Evolutionary conservation across 2,113 vertebrate species (phyloP).

Genomic region (Candoia aspera): DNA sequence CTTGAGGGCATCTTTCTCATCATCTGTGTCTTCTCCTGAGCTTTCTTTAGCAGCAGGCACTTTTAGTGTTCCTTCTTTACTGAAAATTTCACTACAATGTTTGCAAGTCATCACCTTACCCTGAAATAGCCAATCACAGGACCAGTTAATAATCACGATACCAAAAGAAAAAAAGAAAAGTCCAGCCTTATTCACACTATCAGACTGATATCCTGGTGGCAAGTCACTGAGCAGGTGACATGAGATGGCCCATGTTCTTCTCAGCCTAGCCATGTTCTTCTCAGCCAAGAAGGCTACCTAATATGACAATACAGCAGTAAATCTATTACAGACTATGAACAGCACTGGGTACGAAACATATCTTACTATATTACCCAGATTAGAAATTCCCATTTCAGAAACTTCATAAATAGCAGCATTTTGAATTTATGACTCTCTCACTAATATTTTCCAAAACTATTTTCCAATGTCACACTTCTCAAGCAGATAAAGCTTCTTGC

Average conservation of each 20-base stretch:
- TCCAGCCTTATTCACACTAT: background rate
- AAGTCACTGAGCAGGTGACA: background rate
- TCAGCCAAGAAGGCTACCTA: background rate
- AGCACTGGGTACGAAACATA: background rate
- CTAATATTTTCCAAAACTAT: too few relatives aligned
- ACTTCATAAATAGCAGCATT: too few relatives aligned
- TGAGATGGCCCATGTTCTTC: background rate
- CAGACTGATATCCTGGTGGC: constrained; percentile 1
- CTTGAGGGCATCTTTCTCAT: constrained; percentile 93
- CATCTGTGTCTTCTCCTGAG: constrained; percentile 78
- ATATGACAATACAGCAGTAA: background rate
- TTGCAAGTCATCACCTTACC: constrained; percentile 93
- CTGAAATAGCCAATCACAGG: constrained; percentile 72
- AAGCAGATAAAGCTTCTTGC: background rate
- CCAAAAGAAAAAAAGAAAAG: background rate
- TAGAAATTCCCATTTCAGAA: too few relatives aligned
- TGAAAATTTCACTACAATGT: constrained; percentile 92
- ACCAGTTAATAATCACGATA: background rate
- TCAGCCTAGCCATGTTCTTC: background rate
- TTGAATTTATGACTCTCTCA: too few relatives aligned
- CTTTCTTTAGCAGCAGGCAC: constrained; percentile 70
- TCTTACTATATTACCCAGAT: too few relatives aligned
- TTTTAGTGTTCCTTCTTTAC: constrained; percentile 85
- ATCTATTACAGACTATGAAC: constrained; percentile 2
- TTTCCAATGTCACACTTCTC: background rate